Evolutionary conservation across 2,888 invertebrate genomes (phyloP).

Genomic region (Horisme vitalbata): DNA sequence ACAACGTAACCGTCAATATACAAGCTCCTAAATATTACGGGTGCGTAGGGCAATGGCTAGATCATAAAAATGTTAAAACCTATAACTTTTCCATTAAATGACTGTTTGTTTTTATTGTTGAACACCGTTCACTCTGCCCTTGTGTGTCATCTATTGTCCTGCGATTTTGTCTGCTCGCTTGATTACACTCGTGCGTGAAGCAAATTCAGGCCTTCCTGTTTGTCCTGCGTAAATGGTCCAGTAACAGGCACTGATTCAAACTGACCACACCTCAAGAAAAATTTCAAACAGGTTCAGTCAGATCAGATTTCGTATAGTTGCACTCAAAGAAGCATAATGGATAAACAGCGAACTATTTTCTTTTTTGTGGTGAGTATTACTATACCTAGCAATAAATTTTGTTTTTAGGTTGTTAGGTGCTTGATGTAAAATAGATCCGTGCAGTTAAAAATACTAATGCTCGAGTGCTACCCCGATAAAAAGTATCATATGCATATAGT

Average conservation of each 20-base stretch:
- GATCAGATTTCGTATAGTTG: slow-evolving; percentile 15
- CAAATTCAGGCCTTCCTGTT: slow-evolving; percentile 64
- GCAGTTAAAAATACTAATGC: no score
- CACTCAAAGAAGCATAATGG: slow-evolving; percentile 42
- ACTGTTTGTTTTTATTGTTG: neutral
- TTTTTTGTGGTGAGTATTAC: slow-evolving; percentile 59
- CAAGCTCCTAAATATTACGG: no score
- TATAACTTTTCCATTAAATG: neutral
- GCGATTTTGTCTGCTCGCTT: slow-evolving; percentile 45
- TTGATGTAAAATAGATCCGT: no score
- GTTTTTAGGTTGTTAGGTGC: neutral
- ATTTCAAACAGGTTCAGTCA: no score
- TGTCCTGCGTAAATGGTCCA: slow-evolving; percentile 54
- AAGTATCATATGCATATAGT: no score
- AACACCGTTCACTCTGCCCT: slow-evolving; percentile 39
- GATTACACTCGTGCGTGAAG: slow-evolving; percentile 59
- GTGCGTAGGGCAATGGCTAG: no score
- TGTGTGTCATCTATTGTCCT: slow-evolving; percentile 50
- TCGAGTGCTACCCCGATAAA: no score
- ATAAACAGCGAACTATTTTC: slow-evolving; percentile 48
- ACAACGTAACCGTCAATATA: no score
- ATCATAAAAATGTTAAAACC: neutral
- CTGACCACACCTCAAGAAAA: slow-evolving; percentile 47
- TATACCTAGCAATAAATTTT: no score
- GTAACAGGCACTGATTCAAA: slow-evolving; percentile 49